Evolutionary conservation across 2,113 vertebrate genomes (phyloP).

Genomic region (Microtus richardsoni): DNA sequence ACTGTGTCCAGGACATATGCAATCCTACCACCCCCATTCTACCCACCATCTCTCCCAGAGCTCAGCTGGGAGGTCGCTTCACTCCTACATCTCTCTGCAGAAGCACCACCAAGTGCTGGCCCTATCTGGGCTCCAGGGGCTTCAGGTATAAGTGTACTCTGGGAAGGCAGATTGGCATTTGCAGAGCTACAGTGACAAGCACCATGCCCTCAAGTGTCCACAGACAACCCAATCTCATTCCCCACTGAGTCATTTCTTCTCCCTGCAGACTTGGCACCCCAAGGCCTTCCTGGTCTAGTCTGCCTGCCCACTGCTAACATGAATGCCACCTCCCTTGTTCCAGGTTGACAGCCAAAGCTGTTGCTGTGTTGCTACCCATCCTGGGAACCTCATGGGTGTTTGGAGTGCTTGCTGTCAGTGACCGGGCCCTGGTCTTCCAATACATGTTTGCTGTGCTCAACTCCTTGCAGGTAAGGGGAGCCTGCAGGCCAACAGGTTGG

Average conservation of each 20-base stretch:
- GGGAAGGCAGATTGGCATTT: background rate
- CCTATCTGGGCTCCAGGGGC: background rate
- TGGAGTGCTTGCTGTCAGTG: constrained; percentile 94
- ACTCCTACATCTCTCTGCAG: background rate
- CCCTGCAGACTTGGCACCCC: accelerated
- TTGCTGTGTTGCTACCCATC: constrained; percentile 96
- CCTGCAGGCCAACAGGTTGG: accelerated
- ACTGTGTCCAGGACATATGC: background rate
- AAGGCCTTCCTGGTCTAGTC: background rate
- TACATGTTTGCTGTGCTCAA: constrained; percentile 97
- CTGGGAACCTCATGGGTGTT: constrained; percentile 98
- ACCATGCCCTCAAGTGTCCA: background rate
- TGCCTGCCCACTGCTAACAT: accelerated
- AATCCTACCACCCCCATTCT: accelerated
- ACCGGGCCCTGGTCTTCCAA: constrained; percentile 92
- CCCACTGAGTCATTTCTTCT: background rate
- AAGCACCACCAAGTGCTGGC: background rate
- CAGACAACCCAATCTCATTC: background rate
- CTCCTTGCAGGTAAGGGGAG: constrained; percentile 94
- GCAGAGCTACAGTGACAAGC: too few relatives aligned
- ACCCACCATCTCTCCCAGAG: background rate
- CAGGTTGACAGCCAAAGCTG: constrained; percentile 95
- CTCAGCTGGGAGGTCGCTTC: background rate
- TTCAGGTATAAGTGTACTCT: background rate
- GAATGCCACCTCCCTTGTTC: background rate